phyloP scores from a whole-genome alignment of 2,797 vertebrate species.

The Vespertilio murinus region DNA sequence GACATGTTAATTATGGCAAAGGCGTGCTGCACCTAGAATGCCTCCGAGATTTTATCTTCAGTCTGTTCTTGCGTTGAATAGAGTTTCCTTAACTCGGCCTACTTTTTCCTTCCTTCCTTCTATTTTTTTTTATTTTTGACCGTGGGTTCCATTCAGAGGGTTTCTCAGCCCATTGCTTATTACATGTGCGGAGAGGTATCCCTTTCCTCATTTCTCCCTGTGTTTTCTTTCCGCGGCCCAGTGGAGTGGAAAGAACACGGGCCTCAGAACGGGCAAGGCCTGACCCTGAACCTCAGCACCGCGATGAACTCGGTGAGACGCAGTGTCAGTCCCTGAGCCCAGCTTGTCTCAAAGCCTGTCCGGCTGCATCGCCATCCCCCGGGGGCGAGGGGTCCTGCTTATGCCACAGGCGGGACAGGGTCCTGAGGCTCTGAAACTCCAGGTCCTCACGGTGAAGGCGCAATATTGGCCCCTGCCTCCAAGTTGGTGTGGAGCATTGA shows the following conservation, averaged over 20 bases:
- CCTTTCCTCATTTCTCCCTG: neutral
- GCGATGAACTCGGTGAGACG: neutral
- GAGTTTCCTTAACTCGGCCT: neutral
- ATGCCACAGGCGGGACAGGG: neutral
- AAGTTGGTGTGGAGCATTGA: neutral
- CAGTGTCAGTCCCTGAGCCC: neutral
- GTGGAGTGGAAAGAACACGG: neutral
- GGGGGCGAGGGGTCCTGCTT: neutral
- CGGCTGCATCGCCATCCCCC: neutral
- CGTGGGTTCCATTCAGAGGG: neutral
- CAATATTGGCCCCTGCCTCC: neutral
- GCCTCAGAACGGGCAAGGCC: neutral
- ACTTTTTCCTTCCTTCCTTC: neutral
- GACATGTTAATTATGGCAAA: neutral
- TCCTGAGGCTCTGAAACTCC: neutral
- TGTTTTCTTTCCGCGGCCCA: neutral
- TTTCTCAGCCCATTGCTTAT: neutral
- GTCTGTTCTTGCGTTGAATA: neutral
- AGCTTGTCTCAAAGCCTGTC: neutral
- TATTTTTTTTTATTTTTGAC: neutral
- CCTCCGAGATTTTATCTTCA: neutral
- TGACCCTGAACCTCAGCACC: neutral
- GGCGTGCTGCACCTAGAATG: neutral
- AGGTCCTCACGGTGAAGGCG: neutral
- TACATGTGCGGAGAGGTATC: neutral